A percentile compares a stretch with the other conserved stretches of the same genome.
Conservation (phyloP, 2,797 vertebrate species). For the Bradypus variegatus region DNA sequence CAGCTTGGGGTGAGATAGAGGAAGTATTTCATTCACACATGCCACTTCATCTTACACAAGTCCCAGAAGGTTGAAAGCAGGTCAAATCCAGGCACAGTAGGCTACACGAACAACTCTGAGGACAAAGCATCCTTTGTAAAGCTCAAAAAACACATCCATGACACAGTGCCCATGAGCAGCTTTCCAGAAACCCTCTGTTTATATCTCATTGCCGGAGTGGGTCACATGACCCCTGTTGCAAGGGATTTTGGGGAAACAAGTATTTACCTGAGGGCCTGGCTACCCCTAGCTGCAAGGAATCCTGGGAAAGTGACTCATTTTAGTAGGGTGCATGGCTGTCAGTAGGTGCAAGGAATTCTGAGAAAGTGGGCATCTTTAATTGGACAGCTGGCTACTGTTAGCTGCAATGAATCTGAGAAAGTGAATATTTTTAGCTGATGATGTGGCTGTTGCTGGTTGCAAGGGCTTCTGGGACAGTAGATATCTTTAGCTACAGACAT, state of each 20-base stretch:
- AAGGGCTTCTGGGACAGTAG: not conserved
- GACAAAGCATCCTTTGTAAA: not conserved
- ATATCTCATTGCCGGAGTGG: not conserved
- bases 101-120: not conserved
- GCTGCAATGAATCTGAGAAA: not conserved
- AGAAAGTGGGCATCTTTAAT: not conserved
- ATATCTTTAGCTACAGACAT: conserved; percentile 1
- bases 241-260: conserved; percentile 30
- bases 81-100: not conserved
- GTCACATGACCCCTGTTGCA: not conserved
- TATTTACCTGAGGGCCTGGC: conserved; percentile 8
- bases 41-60: not conserved
- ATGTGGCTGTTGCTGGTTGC: not conserved
- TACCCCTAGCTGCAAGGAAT: not conserved
- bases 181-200: not conserved
- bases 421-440: not conserved
- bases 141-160: not conserved
- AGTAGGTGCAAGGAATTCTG: not conserved
- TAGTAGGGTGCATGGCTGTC: not conserved
- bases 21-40: not conserved
- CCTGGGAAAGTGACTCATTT: conserved; percentile 16
- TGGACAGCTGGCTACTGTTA: not conserved
- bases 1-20: not conserved
- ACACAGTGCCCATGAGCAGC: not conserved
- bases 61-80: not conserved